These are phyloP conservation scores for Caenorhabditis remanei DNA, from an alignment of 1,140 invertebrate genomes.

Conservation along the genomic window DNA sequence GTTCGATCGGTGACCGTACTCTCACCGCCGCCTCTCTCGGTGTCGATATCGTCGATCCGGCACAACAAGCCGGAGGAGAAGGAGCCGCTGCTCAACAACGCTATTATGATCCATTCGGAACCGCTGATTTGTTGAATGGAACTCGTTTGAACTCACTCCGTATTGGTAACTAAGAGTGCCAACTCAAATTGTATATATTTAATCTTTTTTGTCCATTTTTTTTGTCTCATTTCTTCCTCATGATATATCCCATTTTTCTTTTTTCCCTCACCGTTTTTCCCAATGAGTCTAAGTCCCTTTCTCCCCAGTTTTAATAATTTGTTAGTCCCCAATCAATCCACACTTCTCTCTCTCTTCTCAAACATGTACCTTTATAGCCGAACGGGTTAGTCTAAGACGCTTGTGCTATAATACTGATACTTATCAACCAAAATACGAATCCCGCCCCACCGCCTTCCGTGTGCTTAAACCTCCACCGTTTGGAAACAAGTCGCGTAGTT, in stretches of 20 bases:
- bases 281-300: slow-evolving; percentile 4
- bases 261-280: no score
- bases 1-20: slow-evolving; percentile 28
- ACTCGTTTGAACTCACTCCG: slow-evolving; percentile 42
- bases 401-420: slow-evolving; percentile 51
- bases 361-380: slow-evolving; percentile 51
- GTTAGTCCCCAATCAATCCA: not conserved
- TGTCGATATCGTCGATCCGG: not conserved
- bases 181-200: not conserved
- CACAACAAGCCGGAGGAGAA: not conserved
- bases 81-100: slow-evolving; percentile 5
- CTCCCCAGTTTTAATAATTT: not conserved
- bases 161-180: slow-evolving; percentile 30
- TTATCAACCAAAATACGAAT: not conserved
- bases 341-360: not conserved
- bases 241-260: not conserved
- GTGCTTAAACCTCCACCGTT: not conserved
- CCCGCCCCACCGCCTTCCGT: not conserved
- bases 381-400: slow-evolving; percentile 39
- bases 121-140: slow-evolving; percentile 41
- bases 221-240: no score
- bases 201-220: not conserved
- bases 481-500: not conserved
- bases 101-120: slow-evolving; percentile 60
- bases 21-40: slow-evolving; percentile 10